Base-by-base conservation (phyloP, 2,888 invertebrate genomes). In the Drosophila helvetica region DNA sequence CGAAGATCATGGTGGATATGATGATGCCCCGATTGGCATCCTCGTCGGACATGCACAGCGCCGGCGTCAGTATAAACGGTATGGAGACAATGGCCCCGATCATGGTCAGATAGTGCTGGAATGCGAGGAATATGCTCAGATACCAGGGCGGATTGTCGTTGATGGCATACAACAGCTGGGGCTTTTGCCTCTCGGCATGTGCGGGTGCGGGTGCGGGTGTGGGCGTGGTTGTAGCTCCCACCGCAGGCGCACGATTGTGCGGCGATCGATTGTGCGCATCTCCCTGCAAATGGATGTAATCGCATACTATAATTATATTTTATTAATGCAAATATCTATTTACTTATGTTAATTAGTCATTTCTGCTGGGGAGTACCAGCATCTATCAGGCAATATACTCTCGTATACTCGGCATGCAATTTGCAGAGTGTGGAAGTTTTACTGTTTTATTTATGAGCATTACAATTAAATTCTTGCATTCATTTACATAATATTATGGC, bases 81-180 rank as follows among this genome's bases (percentile, higher is more conserved):
- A 96, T 96, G 1, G 96, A 95, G 7, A 97, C 95, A 42, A 96
- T 96, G 0, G 96, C 96, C 0, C 96, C 97, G 70, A 97, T 96
- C 95, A 97, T 96, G 0, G 96, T 96, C 77, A 96, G 91, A 90
- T 96, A 96, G 89, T 96, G 96, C 94, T 96, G 97, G 61, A 97
- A 92, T 15, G 96, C 97, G 92, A 97, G 94, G 84, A 96, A 95
- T 75, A 97, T 94, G 85, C 96, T 95, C 25, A 96, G 93, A 90
- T 97, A 96, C 97, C 96, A 97, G 0, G 97, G 95, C 1, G 97
- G 97, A 18, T 93, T 92, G 86, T 97, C 96, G 72, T 97, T 96
- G 67, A 97, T 95, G 50, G 94, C 95, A 89, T 97, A 97, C 0
- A 92, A 77, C 50, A 92, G 76, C 56, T 91, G 85, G 92, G 79